Percentiles rank a stretch among this genome's conserved stretches.
These are phyloP conservation scores for Micromys minutus DNA, from an alignment of 2,113 vertebrate genomes.

Conservation along the genomic window DNA sequence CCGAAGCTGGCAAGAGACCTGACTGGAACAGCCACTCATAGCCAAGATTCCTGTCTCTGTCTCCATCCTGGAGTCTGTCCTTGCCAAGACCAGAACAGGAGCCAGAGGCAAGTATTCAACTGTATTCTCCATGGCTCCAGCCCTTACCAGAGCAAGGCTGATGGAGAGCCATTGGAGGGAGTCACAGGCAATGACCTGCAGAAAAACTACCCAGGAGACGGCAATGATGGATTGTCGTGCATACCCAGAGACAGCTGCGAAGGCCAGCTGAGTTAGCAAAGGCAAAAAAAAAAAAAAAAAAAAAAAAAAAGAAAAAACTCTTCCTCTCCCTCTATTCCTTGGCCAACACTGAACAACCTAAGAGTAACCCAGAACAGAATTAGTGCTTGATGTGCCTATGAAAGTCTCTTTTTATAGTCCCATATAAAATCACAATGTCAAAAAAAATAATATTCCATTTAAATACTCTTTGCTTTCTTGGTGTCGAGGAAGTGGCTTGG, in stretches of 20 bases:
- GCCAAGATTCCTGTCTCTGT: constrained; percentile 23
- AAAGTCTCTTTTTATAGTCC: constrained; percentile 15
- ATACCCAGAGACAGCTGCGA: constrained; percentile 9
- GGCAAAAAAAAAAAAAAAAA: background rate
- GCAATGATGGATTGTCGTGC: constrained; percentile 28
- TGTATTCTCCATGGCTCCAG: constrained; percentile 3
- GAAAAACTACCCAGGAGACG: constrained; percentile 45
- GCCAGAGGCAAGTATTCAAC: constrained; percentile 35
- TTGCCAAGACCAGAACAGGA: constrained; percentile 3
- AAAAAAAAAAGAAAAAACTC: background rate
- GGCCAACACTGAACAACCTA: background rate
- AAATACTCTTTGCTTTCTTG: background rate
- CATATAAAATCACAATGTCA: background rate
- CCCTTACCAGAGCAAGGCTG: constrained; percentile 15
- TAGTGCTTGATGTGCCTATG: background rate
- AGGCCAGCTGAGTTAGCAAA: constrained; percentile 31
- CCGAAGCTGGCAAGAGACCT: constrained; percentile 14
- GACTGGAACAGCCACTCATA: constrained; percentile 44
- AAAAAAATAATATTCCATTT: constrained; percentile 6
- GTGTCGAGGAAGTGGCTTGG: background rate
- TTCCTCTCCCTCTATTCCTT: constrained; percentile 21
- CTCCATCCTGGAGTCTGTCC: constrained; percentile 54
- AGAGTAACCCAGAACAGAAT: constrained; percentile 31
- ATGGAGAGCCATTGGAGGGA: constrained; percentile 38
- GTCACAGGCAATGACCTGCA: constrained; percentile 49